phyloP scores from a whole-genome alignment of 1,140 invertebrate species.

The Pentalonia nigronervosa region DNA sequence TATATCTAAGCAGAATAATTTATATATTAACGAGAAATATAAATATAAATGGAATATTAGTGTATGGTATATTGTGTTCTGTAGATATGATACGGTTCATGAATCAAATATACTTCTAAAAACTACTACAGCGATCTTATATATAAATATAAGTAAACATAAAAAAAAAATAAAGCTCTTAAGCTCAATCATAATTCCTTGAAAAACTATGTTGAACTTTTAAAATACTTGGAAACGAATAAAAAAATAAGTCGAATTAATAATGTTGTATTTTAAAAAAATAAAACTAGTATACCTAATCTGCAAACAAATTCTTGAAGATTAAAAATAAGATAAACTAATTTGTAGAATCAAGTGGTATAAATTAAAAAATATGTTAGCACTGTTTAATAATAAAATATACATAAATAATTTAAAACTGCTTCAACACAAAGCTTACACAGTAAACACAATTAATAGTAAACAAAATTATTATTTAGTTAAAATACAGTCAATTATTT shows the following conservation, averaged over 20 bases:
- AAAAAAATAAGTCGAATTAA: conserved; percentile 8
- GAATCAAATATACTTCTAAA: conserved; percentile 23
- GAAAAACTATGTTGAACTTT: not conserved
- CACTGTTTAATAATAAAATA: too few relatives aligned
- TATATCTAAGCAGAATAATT: not conserved
- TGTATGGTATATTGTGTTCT: not conserved
- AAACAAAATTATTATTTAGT: too few relatives aligned
- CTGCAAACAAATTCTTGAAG: not conserved
- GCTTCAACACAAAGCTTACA: too few relatives aligned
- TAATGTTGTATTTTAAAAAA: not conserved
- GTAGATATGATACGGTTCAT: not conserved
- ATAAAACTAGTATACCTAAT: not conserved
- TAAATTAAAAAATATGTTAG: too few relatives aligned
- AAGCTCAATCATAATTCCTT: not conserved
- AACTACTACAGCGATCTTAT: not conserved
- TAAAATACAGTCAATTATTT: too few relatives aligned
- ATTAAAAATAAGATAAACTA: conserved; percentile 7
- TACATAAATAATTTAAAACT: too few relatives aligned
- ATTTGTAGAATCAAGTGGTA: not conserved
- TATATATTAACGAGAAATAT: not conserved
- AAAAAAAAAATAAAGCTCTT: not conserved
- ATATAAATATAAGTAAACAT: not conserved
- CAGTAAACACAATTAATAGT: too few relatives aligned
- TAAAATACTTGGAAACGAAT: not conserved
- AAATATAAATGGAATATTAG: not conserved